Evolutionary conservation across 2,113 vertebrate genomes (phyloP).

Genomic region (Tachuris rubrigastra): DNA sequence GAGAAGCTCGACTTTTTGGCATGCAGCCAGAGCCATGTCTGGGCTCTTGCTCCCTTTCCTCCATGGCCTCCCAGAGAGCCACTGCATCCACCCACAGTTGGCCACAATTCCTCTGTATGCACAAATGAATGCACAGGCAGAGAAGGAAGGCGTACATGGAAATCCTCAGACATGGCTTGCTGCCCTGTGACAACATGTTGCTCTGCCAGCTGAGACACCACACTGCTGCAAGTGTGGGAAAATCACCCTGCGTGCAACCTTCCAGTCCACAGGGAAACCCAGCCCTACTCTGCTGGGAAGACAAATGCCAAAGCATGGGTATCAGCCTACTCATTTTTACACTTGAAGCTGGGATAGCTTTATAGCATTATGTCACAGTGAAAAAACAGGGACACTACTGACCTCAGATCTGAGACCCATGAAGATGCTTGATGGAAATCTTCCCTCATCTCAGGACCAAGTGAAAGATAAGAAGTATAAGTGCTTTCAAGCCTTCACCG

Average conservation of each 20-base stretch:
- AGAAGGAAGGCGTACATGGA: background rate
- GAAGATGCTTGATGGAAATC: background rate
- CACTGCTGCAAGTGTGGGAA: background rate
- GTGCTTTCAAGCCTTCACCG: background rate
- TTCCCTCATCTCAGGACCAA: background rate
- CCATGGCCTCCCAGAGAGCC: background rate
- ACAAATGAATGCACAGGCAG: background rate
- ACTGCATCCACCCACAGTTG: accelerated
- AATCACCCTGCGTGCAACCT: background rate
- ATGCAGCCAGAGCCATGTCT: background rate
- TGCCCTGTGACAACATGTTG: background rate
- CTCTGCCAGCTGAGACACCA: background rate
- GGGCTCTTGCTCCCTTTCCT: background rate
- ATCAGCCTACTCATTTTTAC: background rate
- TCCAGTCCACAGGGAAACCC: background rate
- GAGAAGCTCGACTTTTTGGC: background rate
- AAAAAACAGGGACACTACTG: background rate
- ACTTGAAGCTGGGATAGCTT: background rate
- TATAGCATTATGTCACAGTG: background rate
- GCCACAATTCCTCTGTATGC: background rate
- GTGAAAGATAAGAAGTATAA: background rate
- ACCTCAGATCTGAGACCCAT: background rate
- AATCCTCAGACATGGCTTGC: background rate
- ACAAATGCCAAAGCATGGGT: background rate
- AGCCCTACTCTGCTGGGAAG: background rate